Conservation (phyloP, 2,888 invertebrate species). For the Sphaeridia pumilis region DNA sequence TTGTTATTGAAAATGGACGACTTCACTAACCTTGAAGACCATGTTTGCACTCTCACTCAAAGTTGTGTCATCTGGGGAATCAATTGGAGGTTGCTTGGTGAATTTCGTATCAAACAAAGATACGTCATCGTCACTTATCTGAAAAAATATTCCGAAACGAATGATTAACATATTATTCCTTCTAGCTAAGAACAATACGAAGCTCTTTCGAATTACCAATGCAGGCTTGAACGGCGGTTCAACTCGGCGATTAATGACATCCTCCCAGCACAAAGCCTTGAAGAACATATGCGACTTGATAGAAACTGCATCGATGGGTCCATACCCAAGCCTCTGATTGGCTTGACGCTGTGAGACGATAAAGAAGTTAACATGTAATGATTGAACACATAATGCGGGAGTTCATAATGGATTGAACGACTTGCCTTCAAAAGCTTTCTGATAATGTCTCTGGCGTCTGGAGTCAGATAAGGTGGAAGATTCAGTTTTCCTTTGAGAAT, state of each 20-base stretch:
- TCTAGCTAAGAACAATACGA: too few relatives aligned
- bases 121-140: conserved; percentile 91
- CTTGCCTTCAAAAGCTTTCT: conserved; percentile 73
- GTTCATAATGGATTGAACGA: background rate
- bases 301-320: conserved; percentile 69
- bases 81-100: conserved; percentile 92
- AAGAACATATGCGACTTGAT: conserved; percentile 91
- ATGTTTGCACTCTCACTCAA: conserved; percentile 94
- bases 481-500: conserved; percentile 90
- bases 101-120: conserved; percentile 98
- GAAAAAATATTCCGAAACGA: too few relatives aligned
- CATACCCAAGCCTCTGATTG: conserved; percentile 75
- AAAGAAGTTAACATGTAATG: too few relatives aligned
- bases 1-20: too few relatives aligned
- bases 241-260: conserved; percentile 71
- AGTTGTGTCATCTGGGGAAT: conserved; percentile 89
- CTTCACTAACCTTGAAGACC: conserved; percentile 80
- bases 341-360: conserved; percentile 52
- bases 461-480: conserved; percentile 87
- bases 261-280: conserved; percentile 87
- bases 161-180: too few relatives aligned
- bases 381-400: too few relatives aligned
- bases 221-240: conserved; percentile 95
- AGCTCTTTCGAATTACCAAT: conserved; percentile 67
- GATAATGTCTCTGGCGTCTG: conserved; percentile 89